phyloP scores from a whole-genome alignment of 2,113 vertebrate species.

The Coturnix japonica region DNA sequence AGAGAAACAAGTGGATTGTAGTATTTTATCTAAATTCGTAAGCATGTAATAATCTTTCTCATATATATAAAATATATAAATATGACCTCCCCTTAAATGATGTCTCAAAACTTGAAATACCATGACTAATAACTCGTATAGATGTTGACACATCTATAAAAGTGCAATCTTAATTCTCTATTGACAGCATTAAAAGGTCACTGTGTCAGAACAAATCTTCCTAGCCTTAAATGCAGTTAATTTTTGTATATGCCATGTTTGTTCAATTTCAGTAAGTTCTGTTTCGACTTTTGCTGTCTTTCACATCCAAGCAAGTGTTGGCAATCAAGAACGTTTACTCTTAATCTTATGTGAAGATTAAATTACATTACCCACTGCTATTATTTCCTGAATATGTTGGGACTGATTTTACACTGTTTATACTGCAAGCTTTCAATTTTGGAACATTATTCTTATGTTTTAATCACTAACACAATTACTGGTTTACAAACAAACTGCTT shows the following conservation, averaged over 20 bases:
- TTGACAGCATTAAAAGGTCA: neutral
- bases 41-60: neutral
- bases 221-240: neutral
- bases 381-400: neutral
- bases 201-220: neutral
- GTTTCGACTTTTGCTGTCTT: neutral
- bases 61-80: too few species aligned
- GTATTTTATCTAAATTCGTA: neutral
- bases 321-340: neutral
- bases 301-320: neutral
- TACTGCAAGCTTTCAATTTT: neutral
- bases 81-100: neutral
- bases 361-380: accelerated
- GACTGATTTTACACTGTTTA: neutral
- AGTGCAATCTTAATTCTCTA: neutral
- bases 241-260: neutral
- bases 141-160: neutral
- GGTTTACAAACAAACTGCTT: neutral
- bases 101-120: neutral
- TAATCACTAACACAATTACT: neutral
- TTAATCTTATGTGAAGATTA: neutral
- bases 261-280: neutral
- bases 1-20: neutral
- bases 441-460: neutral
- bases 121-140: neutral